A percentile compares a stretch with the other conserved stretches of the same genome.
Evolutionary conservation across 2,888 invertebrate genomes (phyloP).

Genomic region (Brassicogethes aeneus): DNA sequence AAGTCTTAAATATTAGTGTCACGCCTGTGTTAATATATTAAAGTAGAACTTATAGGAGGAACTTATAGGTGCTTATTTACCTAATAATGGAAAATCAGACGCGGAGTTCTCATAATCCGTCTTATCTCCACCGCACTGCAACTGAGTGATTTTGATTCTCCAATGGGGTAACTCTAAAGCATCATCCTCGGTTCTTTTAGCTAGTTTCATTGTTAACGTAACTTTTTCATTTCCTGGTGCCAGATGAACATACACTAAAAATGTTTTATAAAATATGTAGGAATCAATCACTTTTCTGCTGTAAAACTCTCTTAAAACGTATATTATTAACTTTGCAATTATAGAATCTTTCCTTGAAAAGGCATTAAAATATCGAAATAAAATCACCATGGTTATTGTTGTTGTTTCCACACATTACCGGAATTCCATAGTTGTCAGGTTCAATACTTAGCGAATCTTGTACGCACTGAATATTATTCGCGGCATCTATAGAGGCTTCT

Average conservation of each 20-base stretch:
- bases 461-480: constrained; percentile 41
- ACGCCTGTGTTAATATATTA: too few species aligned
- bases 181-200: constrained; percentile 41
- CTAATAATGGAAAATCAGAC: constrained; percentile 24
- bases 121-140: constrained; percentile 31
- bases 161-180: constrained; percentile 22
- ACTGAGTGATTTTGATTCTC: constrained; percentile 34
- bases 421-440: constrained; percentile 45
- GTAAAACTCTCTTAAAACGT: too few species aligned
- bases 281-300: not conserved
- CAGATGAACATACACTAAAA: constrained; percentile 28
- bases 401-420: constrained; percentile 53
- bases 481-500: constrained; percentile 26
- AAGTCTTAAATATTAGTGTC: too few species aligned
- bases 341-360: too few species aligned
- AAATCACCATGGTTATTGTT: constrained; percentile 51
- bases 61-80: too few species aligned
- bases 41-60: too few species aligned
- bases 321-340: too few species aligned
- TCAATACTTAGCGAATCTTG: constrained; percentile 48
- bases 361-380: constrained; percentile 11
- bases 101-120: constrained; percentile 16
- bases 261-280: not conserved
- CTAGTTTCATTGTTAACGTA: constrained; percentile 19
- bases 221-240: constrained; percentile 3